Percentiles rank a stretch among this genome's conserved stretches.
Conservation (phyloP, 2,113 vertebrate species). For the Euleptes europaea region DNA sequence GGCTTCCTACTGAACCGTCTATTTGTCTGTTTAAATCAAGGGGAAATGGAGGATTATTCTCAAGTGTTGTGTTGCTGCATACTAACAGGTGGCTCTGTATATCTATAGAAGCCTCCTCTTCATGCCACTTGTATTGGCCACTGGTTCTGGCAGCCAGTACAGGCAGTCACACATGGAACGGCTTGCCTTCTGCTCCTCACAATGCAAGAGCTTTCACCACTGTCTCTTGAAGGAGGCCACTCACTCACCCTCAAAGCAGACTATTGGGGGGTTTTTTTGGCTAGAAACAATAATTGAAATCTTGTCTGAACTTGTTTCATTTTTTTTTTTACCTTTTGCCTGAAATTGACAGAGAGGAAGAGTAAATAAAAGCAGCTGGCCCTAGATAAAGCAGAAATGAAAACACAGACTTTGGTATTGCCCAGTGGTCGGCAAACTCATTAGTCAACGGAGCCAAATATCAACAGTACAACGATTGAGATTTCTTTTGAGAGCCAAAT, state of each 20-base stretch:
- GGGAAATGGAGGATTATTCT: slow-evolving; percentile 11
- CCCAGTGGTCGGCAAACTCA: no score
- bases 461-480: no score
- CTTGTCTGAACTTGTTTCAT: background rate
- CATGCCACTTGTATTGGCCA: background rate
- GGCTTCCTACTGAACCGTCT: background rate
- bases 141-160: background rate
- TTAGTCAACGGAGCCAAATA: no score
- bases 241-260: background rate
- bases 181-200: background rate
- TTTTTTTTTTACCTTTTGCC: background rate
- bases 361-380: background rate
- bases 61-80: background rate
- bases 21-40: slow-evolving; percentile 13
- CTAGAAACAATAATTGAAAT: background rate
- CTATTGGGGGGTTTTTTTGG: background rate
- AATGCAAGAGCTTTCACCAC: background rate
- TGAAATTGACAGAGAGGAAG: background rate
- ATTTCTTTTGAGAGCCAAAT: no score
- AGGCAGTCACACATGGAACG: background rate
- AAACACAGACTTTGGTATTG: background rate
- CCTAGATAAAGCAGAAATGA: background rate
- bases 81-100: background rate
- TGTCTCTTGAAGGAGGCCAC: background rate
- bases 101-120: background rate